These are phyloP conservation scores for Drosophila pandora DNA, from an alignment of 1,140 invertebrate species.

Conservation along the genomic window DNA sequence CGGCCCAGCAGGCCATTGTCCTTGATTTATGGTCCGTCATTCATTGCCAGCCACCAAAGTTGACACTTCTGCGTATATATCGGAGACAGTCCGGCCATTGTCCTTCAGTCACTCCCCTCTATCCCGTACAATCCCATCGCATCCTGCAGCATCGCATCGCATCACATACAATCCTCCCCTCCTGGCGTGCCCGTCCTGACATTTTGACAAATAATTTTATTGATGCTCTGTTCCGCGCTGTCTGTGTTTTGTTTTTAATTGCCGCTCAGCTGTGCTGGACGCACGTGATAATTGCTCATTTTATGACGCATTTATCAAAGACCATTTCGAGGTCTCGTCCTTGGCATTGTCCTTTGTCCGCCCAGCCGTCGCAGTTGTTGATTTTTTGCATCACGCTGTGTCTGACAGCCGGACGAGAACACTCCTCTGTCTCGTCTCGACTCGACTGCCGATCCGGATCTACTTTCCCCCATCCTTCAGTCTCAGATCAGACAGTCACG, in stretches of 20 bases:
- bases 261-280: conserved; percentile 45
- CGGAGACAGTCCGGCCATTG: conserved; percentile 32
- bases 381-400: conserved; percentile 46
- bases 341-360: conserved; percentile 47
- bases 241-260: conserved; percentile 67
- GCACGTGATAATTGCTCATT: conserved; percentile 67
- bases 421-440: neutral
- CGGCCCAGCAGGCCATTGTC: conserved; percentile 41
- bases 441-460: conserved; percentile 7
- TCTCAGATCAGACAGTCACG: conserved; percentile 43
- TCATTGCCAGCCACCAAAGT: conserved; percentile 57
- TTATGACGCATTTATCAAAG: conserved; percentile 67
- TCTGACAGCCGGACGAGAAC: conserved; percentile 37
- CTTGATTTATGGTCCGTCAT: conserved; percentile 58
- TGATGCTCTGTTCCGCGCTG: conserved; percentile 47
- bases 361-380: conserved; percentile 28
- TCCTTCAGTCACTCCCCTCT: conserved; percentile 37
- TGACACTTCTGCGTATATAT: conserved; percentile 55
- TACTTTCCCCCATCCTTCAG: neutral
- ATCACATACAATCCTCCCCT: neutral
- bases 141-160: conserved; percentile 6
- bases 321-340: conserved; percentile 39
- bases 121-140: conserved; percentile 7
- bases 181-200: conserved; percentile 31
- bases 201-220: conserved; percentile 69